Evolutionary conservation across 2,113 vertebrate genomes (phyloP), one percentile per base, ranked within the genome.

Genomic region (Oophaga pumilio): DNA sequence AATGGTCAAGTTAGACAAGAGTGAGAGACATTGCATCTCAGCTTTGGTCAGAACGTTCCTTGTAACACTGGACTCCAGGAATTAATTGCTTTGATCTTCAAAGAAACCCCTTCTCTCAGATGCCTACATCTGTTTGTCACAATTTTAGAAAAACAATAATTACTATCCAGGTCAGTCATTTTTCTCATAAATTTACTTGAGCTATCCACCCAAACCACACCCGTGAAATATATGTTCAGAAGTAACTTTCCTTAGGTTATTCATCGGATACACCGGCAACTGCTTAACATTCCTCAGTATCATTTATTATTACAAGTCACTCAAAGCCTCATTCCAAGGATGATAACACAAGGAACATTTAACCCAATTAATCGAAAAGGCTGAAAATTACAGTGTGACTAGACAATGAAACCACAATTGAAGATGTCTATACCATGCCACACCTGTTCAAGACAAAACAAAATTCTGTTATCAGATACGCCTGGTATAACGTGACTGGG

Each of bases 131-230:
- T 24, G 49, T n/a, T 49, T 76, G 69, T 83, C n/a, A 26, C 53
- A 26, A 53, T 43, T 17, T 52, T 11, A 53, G 57, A 14, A 87
- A 52, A 87, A 82, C 69, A 76, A 49, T 83, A 82, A 87, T 87
- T 87, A 87, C 79, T 64, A 87, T 83, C 79, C 79, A 82, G 69
- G 79, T 83, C 86, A 87, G 57, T 53, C 26, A 50, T 52, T 62
- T 82, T 22, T 82, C 52, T 73, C 81, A 76, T 60, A 26, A 62
- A 82, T 82, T 82, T 60, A 80, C 26, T 43, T 33, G 11, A 73
- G 53, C 56, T 22, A 26, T 83, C 68, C 86, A 87, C 80, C 86
- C 86, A 76, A 87, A 26, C n/a, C 86, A 82, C 86, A 87, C 86
- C 79, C 57, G 49, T 28, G 11, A n/a, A 49, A 74, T 49, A 73